Conservation (phyloP, 1,140 invertebrate species). For the Megathymus violae region DNA sequence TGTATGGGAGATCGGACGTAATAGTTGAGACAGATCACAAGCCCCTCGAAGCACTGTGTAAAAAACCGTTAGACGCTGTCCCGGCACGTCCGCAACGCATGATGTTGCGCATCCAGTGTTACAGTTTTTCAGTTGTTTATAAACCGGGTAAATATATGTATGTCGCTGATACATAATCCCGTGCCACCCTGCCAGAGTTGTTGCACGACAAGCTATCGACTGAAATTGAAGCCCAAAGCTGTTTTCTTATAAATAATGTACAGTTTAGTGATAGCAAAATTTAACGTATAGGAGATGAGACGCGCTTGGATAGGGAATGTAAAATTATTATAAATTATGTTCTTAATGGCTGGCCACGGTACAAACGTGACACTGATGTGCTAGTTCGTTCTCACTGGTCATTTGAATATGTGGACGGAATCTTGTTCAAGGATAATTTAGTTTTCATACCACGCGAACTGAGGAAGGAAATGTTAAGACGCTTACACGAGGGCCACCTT, state of each 20-base stretch:
- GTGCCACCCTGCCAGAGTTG: not conserved
- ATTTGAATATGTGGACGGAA: slow-evolving; percentile 38
- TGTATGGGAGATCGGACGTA: slow-evolving; percentile 24
- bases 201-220: too few species aligned
- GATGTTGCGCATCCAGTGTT: slow-evolving; percentile 30
- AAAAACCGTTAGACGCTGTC: slow-evolving; percentile 31
- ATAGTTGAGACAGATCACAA: slow-evolving; percentile 39
- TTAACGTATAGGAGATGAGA: too few species aligned
- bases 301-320: too few species aligned
- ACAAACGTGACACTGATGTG: not conserved
- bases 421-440: slow-evolving; percentile 54
- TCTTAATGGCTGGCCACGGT: too few species aligned
- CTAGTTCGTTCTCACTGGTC: not conserved
- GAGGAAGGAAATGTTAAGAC: slow-evolving; percentile 51
- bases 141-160: not conserved
- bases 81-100: slow-evolving; percentile 38
- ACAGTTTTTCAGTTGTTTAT: slow-evolving; percentile 21
- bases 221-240: too few species aligned
- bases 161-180: slow-evolving; percentile 11
- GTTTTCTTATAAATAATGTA: too few species aligned
- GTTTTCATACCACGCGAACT: slow-evolving; percentile 53
- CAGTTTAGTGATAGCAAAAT: too few species aligned
- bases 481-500: slow-evolving; percentile 58
- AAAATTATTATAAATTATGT: too few species aligned
- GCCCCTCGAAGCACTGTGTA: slow-evolving; percentile 34